Percentiles rank a stretch among this genome's conserved stretches.
These are phyloP conservation scores for Rhyacichthys aspro DNA, from an alignment of 2,797 vertebrate genomes.

Conservation along the genomic window DNA sequence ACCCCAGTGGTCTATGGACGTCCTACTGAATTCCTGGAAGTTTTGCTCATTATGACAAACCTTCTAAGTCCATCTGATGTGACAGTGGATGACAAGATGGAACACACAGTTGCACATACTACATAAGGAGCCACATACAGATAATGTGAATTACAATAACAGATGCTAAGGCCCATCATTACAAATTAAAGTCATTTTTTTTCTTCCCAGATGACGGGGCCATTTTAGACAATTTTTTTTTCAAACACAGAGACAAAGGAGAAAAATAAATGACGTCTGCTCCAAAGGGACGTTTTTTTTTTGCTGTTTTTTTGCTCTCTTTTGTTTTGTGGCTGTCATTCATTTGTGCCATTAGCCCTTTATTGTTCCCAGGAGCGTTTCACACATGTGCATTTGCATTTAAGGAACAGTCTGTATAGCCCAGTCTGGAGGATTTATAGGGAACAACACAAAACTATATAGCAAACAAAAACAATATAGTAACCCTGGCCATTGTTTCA, in stretches of 20 bases:
- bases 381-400: conserved; percentile 36
- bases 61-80: conserved; percentile 49
- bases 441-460: background rate
- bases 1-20: conserved; percentile 10
- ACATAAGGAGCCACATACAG: background rate
- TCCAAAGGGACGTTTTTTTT: conserved; percentile 30
- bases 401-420: conserved; percentile 26
- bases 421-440: conserved; percentile 14
- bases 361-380: conserved; percentile 42
- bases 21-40: conserved; percentile 33
- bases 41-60: conserved; percentile 48
- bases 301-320: background rate
- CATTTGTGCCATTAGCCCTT: conserved; percentile 62
- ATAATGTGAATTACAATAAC: conserved; percentile 34
- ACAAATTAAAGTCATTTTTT: conserved; percentile 44
- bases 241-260: conserved; percentile 21
- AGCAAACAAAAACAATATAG: too few species aligned
- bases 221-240: conserved; percentile 48
- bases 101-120: conserved; percentile 14
- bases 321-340: conserved; percentile 53
- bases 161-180: conserved; percentile 40
- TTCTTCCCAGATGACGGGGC: conserved; percentile 17
- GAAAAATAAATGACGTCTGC: conserved; percentile 43
- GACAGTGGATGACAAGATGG: conserved; percentile 44
- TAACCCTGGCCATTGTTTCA: background rate